Evolutionary conservation across 2,797 vertebrate genomes (phyloP), one percentile per base, ranked within the genome.

Genomic region (Stomatorhinus walkeri): DNA sequence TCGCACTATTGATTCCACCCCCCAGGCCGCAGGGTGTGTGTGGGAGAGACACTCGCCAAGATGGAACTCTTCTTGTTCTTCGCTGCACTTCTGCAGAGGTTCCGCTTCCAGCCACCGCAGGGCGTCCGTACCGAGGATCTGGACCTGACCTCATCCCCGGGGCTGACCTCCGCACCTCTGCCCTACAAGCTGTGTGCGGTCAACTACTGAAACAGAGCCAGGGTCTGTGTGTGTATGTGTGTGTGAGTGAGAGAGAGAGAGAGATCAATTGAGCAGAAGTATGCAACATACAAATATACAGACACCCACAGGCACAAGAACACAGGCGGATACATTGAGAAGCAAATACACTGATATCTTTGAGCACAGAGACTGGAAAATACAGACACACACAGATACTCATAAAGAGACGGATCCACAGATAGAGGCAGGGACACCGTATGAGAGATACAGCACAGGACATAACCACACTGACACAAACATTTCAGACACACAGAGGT

Each of bases 61-160:
- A 90, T 90, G 89, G 89, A 90, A 64, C 89, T 90, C 36, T 90
- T 90, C 68, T 85, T 88, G 49, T 90, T 90, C 88, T 90, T 87
- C 54, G 48, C 88, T 12, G 51, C 40, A 6, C 46, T 87, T 16
- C 72, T 89, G 19, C 87, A 88, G 46, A 43, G 36, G 22, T 84
- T 87, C 72, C 85, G 28, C 3, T 81, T 89, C 85, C 36, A 28
- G 10, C 81, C 24, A 22, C 51, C 88, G 1, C 32, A 43, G 52
- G 79, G 88, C 8, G 12, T 88, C 40, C 51, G 2, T 40, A 1
- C 54, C 16, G 2, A 88, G 40, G 79, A 88, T 10, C 19, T 88
- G 36, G 36, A 61, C 79, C 40, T 88, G n/a, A 84, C 88, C 5
- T 10, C 51, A 2, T 28, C 1, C 14, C 52, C 76, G 4, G 88